Evolutionary conservation across 2,888 invertebrate species (phyloP).

Genomic region (Phrixothrix hirtus): DNA sequence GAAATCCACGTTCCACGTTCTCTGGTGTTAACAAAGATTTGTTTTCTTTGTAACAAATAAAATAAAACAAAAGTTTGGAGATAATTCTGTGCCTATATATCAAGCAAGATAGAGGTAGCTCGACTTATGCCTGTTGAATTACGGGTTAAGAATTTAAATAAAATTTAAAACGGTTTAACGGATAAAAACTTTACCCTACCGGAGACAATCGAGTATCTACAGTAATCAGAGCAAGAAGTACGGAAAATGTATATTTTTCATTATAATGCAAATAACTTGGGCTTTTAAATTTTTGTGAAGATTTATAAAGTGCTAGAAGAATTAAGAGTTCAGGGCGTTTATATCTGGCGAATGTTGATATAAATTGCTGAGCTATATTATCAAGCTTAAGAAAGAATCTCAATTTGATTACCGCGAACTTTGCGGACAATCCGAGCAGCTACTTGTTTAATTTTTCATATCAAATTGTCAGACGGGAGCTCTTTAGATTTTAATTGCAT

Average conservation of each 20-base stretch:
- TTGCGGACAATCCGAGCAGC: slow-evolving; percentile 16
- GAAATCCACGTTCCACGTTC: no score
- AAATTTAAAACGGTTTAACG: not conserved
- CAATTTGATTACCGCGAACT: slow-evolving; percentile 30
- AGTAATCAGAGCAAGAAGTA: slow-evolving; percentile 13
- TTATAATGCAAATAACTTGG: slow-evolving; percentile 27
- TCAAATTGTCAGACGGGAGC: slow-evolving; percentile 22
- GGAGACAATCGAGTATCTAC: not conserved
- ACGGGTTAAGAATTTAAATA: not conserved
- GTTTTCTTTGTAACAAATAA: no score
- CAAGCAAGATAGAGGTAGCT: not conserved
- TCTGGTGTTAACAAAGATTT: no score
- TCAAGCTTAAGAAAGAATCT: slow-evolving; percentile 24
- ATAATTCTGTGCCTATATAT: not conserved
- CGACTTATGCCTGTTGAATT: not conserved
- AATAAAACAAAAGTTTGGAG: not conserved
- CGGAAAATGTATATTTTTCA: slow-evolving; percentile 20
- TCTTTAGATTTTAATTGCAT: slow-evolving; percentile 29
- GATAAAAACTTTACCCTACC: not conserved
- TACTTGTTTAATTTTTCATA: slow-evolving; percentile 32
- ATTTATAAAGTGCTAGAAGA: slow-evolving; percentile 23
- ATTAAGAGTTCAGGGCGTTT: slow-evolving; percentile 28
- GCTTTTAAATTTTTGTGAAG: slow-evolving; percentile 20
- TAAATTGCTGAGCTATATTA: slow-evolving; percentile 31
- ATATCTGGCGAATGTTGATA: slow-evolving; percentile 29